Conservation (phyloP, 2,797 vertebrate genomes). For the Caiman crocodilus region DNA sequence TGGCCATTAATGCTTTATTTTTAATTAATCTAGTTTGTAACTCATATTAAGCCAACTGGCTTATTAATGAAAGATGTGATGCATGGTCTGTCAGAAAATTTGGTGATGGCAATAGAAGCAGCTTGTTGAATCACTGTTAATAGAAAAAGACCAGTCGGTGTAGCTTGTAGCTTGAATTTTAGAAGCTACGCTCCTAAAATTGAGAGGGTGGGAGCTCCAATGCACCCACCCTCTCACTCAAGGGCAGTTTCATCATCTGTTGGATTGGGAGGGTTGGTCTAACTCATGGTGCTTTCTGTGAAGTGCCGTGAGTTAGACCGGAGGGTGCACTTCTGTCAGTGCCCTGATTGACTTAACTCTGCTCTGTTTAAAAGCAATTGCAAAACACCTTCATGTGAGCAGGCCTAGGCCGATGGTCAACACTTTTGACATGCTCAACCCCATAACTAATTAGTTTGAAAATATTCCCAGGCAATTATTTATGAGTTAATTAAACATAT, state of each 20-base stretch:
- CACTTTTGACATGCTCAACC: neutral
- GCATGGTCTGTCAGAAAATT: neutral
- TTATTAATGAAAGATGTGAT: slow-evolving; percentile 53
- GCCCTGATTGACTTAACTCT: neutral
- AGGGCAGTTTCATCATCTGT: no score
- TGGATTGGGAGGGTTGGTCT: no score
- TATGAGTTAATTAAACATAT: neutral
- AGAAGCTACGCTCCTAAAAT: neutral
- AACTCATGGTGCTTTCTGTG: no score
- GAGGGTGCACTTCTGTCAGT: no score
- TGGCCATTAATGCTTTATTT: slow-evolving; percentile 46
- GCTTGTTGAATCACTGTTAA: neutral
- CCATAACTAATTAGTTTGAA: neutral
- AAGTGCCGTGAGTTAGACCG: no score
- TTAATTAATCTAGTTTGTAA: slow-evolving; percentile 39
- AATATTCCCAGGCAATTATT: neutral
- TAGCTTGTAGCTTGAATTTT: neutral
- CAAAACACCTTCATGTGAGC: neutral
- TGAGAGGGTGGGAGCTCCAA: no score
- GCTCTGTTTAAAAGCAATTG: neutral
- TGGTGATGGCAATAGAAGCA: neutral
- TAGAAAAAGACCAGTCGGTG: neutral
- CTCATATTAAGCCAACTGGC: slow-evolving; percentile 34
- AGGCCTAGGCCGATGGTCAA: neutral
- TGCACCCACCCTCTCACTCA: no score